Evolutionary conservation across 2,113 vertebrate genomes (phyloP), one percentile per base, ranked within the genome.

Genomic region (Lepus americanus): DNA sequence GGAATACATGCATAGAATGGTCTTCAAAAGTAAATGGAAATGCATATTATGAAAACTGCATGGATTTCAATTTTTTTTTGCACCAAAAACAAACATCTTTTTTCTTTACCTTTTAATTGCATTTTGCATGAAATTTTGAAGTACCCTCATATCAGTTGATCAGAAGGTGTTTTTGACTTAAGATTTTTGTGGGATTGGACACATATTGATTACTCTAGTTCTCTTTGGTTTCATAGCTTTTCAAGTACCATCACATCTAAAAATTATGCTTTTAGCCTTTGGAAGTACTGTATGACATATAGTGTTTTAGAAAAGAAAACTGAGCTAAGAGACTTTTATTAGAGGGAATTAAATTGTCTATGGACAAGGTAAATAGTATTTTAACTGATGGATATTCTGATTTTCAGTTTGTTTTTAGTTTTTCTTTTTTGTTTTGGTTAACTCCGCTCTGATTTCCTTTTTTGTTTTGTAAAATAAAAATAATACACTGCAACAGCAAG

Each of bases 381-480:
- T 66, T 79, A 87, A 64, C 8, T 80, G 13, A 84, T 55, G 3
- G 22, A 0, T 17, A 73, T 87, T 88, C 19, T 11, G 51, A 25
- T 51, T 83, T 88, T 94, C 19, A 90, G 17, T 79, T 89, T 80
- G 36, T 53, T 93, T 72, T 94, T n/a, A 19, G 17, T 13, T 84
- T 76, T 86, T 90, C 70, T 25, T 17, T 83, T 92, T 78, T 20
- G 23, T 89, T 79, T 85, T 94, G 63, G 23, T 76, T 97, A 82
- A 51, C 83, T 95, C 44, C 85, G 17, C 12, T 95, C 29, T 4
- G 70, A 1, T 73, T 82, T 82, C 16, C 20, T 79, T 95, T 6
- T 86, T 16, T 77, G 29, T 53, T 95, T 96, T 89, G 39, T 93
- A 87, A 93, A 93, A 55, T 74, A 90, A 83, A 25, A 82, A 63